Conservation (phyloP, 92 coral and sea anemone genomes). For the Metridium senile region DNA sequence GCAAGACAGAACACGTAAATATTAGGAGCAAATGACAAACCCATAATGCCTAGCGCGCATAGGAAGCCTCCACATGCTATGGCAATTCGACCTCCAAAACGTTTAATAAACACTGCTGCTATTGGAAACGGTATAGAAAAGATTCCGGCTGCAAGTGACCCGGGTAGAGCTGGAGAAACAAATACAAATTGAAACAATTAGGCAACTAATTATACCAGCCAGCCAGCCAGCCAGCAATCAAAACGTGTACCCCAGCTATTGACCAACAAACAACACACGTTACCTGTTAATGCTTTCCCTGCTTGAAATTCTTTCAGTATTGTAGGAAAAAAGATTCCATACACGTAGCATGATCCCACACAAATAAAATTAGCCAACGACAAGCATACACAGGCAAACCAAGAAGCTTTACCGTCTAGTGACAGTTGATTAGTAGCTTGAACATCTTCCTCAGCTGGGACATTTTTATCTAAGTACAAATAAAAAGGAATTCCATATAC, state of each 20-base stretch:
- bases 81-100: constrained; percentile 58
- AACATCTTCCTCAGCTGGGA: neutral
- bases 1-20: constrained; percentile 43
- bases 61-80: constrained; percentile 44
- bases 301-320: constrained; percentile 7
- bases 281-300: neutral
- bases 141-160: neutral
- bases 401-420: neutral
- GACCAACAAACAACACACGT: neutral
- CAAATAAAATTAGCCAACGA: neutral
- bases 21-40: constrained; percentile 38
- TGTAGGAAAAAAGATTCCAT: neutral
- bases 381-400: neutral
- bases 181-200: neutral
- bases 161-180: neutral
- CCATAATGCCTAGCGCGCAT: constrained; percentile 32
- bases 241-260: neutral
- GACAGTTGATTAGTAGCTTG: neutral
- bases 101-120: constrained; percentile 36
- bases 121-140: constrained; percentile 24
- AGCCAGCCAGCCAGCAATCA: neutral
- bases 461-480: neutral
- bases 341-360: neutral
- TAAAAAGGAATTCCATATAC: too few species aligned
- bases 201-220: neutral